Evolutionary conservation across 2,113 vertebrate genomes (phyloP).

Genomic region (Lagopus muta): DNA sequence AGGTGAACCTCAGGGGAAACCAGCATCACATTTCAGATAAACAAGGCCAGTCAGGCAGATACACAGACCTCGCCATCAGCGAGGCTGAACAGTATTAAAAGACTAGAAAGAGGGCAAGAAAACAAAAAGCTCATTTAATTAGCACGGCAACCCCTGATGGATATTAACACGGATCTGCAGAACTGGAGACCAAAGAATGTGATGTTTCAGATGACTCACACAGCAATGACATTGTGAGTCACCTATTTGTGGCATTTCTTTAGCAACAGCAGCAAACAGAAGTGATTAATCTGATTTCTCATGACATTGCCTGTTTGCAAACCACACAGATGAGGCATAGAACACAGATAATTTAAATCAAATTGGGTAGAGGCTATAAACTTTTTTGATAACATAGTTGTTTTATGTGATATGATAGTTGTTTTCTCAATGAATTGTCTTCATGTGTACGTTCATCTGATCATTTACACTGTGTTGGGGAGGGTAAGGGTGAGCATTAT

Average conservation of each 20-base stretch:
- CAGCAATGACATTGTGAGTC: background rate
- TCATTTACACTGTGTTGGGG: background rate
- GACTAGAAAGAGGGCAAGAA: background rate
- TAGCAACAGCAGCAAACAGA: background rate
- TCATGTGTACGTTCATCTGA: background rate
- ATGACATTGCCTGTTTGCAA: background rate
- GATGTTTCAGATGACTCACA: background rate
- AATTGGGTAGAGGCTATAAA: background rate
- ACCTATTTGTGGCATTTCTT: background rate
- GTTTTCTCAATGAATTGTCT: background rate
- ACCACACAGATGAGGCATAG: background rate
- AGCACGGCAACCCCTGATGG: background rate
- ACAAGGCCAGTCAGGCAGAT: background rate
- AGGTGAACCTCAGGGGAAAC: background rate
- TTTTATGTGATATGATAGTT: background rate
- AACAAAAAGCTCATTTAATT: background rate
- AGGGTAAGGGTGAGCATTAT: background rate
- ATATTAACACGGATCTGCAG: background rate
- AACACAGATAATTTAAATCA: background rate
- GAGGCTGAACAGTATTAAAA: background rate
- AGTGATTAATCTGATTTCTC: background rate
- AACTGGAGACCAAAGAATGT: background rate
- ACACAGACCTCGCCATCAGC: background rate
- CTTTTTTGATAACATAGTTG: background rate
- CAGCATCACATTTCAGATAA: constrained; percentile 33